Base-by-base conservation (phyloP, 2,113 vertebrate genomes). In the Ammodytes marinus region DNA sequence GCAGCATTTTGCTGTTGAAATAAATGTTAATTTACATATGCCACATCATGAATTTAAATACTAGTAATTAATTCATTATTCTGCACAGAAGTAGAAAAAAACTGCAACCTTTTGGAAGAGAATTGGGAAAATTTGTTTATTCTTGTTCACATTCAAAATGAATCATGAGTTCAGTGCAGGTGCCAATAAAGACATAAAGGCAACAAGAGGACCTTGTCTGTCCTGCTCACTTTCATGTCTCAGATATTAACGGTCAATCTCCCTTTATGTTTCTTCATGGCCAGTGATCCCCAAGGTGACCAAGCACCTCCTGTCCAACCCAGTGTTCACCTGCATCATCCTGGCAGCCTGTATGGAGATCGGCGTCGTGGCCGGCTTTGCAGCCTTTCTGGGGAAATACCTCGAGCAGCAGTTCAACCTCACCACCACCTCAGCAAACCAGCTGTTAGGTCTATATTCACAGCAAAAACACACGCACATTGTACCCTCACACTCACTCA, bases 381-480 rank as follows among this genome's bases (percentile, higher is more conserved):
- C 98, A 0, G 98, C 98, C 61, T 99, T 99, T 90, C 89, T 99
- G 86, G 98, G 97, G 10, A 99, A 99, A 83, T 99, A 99, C 92
- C 92, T 99, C 74, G 98, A 99, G 93, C 98, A 99, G 95, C 98
- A 99, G 91, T 99, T 99, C 85, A 98, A 98, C 94, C 96, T 99
- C 89, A 99, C 97, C 91, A 99, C 98, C 74, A 96, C 97, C 1
- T 99, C 97, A 45, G 98, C 98, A 67, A 99, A 99, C 94, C 98
- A 99, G 93, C 96, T 99, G 58, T 87, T 99, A 59, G 98, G 98
- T 99, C 80, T 88, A 97, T 83, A 10, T 10, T n/a, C 10, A 49
- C 7, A 43, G 17, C 49, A 5, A 19, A 55, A 14, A 3, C 4
- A 4, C n/a, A 27, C 27, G 27, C 27, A 27, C 27, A 27, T 27